Percentiles rank a stretch among this genome's conserved stretches.
These are phyloP conservation scores for Hypothenemus hampei DNA, from an alignment of 1,140 invertebrate species.

Conservation along the genomic window DNA sequence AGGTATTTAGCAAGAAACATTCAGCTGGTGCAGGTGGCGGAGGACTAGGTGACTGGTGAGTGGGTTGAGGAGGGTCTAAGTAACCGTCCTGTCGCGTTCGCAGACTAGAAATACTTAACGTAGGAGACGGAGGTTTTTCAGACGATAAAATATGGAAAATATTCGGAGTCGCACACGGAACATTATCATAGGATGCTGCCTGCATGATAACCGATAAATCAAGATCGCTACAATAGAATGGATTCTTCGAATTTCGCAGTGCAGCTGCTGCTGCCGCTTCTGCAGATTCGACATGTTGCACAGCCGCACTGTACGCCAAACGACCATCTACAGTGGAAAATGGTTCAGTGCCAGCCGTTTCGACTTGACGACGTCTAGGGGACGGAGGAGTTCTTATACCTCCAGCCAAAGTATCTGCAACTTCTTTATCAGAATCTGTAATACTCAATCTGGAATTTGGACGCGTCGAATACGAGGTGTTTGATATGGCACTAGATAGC, in stretches of 20 bases:
- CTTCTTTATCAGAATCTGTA: slow-evolving; percentile 51
- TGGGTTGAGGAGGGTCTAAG: slow-evolving; percentile 23
- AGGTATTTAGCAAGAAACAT: slow-evolving; percentile 46
- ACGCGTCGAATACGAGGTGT: slow-evolving; percentile 46
- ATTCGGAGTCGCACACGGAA: slow-evolving; percentile 48
- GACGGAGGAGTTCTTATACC: slow-evolving; percentile 49
- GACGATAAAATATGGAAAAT: slow-evolving; percentile 47
- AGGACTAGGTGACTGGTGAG: slow-evolving; percentile 59
- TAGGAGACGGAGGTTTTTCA: slow-evolving; percentile 58
- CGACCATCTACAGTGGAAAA: slow-evolving; percentile 56
- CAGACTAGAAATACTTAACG: slow-evolving; percentile 57
- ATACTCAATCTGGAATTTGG: slow-evolving; percentile 56
- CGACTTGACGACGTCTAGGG: slow-evolving; percentile 51
- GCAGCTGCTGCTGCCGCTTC: slow-evolving; percentile 33
- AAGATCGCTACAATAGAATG: slow-evolving; percentile 46
- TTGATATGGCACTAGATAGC: slow-evolving; percentile 34
- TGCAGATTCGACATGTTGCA: slow-evolving; percentile 54
- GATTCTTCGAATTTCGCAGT: slow-evolving; percentile 40
- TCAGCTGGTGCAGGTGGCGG: slow-evolving; percentile 61
- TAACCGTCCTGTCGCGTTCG: slow-evolving; percentile 63
- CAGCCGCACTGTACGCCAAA: slow-evolving; percentile 55
- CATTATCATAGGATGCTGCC: slow-evolving; percentile 49
- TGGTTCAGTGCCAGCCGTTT: slow-evolving; percentile 50
- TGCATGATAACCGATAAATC: slow-evolving; percentile 49
- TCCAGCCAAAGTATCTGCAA: slow-evolving; percentile 49